Evolutionary conservation across 2,888 invertebrate species (phyloP).

Genomic region (Drosophila stalkeri): DNA sequence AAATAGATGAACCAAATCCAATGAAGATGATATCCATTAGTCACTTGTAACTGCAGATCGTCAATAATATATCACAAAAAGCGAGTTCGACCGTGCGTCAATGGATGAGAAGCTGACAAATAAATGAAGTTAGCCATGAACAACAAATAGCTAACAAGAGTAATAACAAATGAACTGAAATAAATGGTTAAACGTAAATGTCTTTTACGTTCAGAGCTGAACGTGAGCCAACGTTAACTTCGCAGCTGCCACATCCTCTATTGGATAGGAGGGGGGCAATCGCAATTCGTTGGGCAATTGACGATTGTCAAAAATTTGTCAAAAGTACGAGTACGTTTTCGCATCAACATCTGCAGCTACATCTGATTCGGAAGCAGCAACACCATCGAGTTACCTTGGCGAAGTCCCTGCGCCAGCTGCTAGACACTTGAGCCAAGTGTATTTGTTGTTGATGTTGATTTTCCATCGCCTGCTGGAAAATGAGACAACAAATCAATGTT

Average conservation of each 20-base stretch:
- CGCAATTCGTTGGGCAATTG: constrained; percentile 64
- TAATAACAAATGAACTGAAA: constrained; percentile 49
- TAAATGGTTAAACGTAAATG: constrained; percentile 60
- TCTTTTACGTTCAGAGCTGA: constrained; percentile 49
- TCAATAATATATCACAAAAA: constrained; percentile 16
- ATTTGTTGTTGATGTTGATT: constrained; percentile 21
- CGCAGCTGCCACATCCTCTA: constrained; percentile 47
- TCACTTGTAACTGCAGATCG: constrained; percentile 19
- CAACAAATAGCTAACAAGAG: constrained; percentile 12
- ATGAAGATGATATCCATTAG: constrained; percentile 22
- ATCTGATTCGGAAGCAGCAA: constrained; percentile 22
- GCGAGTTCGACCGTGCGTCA: background rate
- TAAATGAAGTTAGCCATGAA: constrained; percentile 29
- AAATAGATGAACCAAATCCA: constrained; percentile 21
- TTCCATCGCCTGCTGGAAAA: constrained; percentile 31
- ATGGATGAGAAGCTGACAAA: constrained; percentile 12
- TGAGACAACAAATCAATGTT: constrained; percentile 72
- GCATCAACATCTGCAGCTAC: constrained; percentile 37
- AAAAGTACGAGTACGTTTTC: constrained; percentile 62
- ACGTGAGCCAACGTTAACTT: constrained; percentile 71
- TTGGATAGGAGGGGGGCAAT: constrained; percentile 21
- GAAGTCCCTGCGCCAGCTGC: constrained; percentile 48
- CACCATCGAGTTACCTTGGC: constrained; percentile 53
- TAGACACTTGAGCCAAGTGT: constrained; percentile 38
- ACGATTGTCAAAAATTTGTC: constrained; percentile 80